Evolutionary conservation across 2,888 invertebrate species (phyloP), one percentile per base, ranked within the genome.

Genomic region (Nemapogon koenigi): DNA sequence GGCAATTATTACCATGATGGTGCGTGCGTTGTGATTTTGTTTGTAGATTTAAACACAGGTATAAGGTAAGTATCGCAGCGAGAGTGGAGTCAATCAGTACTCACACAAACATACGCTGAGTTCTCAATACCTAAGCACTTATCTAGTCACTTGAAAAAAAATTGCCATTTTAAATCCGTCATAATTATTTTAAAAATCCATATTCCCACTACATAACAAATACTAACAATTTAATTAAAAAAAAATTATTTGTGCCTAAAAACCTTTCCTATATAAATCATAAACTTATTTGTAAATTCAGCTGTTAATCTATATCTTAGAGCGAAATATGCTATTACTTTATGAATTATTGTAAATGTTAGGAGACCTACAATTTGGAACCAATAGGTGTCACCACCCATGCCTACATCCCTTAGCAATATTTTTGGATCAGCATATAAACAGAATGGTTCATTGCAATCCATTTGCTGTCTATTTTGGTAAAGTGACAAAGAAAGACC

Each of bases 391-490:
- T 81, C 61, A 16, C 64, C 58, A 1, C 58, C 59, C 81, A 86
- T 81, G 43, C 88, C 89, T 46, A 90, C 54, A 52, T 88, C 86
- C 38, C 84, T 65, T 28, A 91, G 66, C 16, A 91, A 67, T 11
- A 87, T 59, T 30, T 63, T 63, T 0, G 86, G 83, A 41, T 84
- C 78, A 30, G 85, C 79, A 54, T 86, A 87, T 0, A 82, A 49
- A 29, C 78, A 78, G 42, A 80, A 76, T 0, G 76, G 72, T n/a
- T 69, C 59, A 0, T 72, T 61, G 50, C 90, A 90, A 4, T 83
- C 75, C 67, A 91, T 67, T 0, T 66, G 55, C 1, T 65, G 68
- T 4, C 90, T 62, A 39, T 85, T 73, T 41, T 81, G 65, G 43
- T 86, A 86, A 41, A 90, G 75, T 0, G 88, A 64, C 2, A 81